These are phyloP conservation scores for Acanthis flammea DNA, from an alignment of 2,797 vertebrate species.

Conservation along the genomic window DNA sequence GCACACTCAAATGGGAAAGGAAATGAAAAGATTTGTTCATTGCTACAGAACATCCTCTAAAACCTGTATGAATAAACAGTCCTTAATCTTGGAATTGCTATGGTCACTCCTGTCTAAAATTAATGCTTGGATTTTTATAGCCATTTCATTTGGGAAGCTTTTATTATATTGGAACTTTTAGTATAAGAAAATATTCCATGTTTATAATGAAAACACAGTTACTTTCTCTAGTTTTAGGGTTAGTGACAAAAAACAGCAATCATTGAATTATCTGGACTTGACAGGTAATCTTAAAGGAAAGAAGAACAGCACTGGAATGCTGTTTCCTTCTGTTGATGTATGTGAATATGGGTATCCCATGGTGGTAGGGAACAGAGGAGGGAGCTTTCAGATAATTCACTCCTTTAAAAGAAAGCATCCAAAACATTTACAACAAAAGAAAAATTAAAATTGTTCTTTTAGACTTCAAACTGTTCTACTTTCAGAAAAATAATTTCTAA, in stretches of 20 bases:
- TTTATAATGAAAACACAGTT: background rate
- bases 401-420: background rate
- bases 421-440: background rate
- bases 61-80: conserved; percentile 15
- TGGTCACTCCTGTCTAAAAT: background rate
- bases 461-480: background rate
- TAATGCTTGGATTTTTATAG: conserved; percentile 5
- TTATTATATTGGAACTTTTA: background rate
- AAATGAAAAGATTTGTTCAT: conserved; percentile 26
- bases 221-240: background rate
- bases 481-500: background rate
- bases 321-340: background rate
- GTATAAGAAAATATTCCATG: background rate
- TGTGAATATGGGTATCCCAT: background rate
- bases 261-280: background rate
- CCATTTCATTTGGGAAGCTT: background rate
- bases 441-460: background rate
- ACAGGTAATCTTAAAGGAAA: background rate
- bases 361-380: background rate
- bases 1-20: background rate
- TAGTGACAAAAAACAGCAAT: background rate
- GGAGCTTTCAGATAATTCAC: background rate
- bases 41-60: background rate
- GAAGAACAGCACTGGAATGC: background rate
- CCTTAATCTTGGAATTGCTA: background rate